Base-by-base conservation (phyloP, 2,113 vertebrate species). In the Urocitellus parryii region DNA sequence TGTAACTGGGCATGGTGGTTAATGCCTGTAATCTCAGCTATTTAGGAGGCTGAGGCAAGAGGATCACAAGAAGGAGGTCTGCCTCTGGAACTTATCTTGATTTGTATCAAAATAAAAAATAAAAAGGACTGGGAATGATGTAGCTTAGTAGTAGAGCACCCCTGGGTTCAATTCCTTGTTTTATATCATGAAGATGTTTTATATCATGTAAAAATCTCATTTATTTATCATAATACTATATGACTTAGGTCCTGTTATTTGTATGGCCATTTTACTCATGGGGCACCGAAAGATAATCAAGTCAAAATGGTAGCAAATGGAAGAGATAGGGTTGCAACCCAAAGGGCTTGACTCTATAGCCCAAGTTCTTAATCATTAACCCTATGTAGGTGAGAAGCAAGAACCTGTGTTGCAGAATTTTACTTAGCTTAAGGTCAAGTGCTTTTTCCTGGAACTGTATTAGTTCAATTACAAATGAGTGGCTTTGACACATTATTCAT, bases 351-450 rank as follows among this genome's bases (percentile, higher is more conserved):
- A 81, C 20, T 80, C 63, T 53, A 1, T 27, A 48, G n/a, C 72
- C 13, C 48, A 74, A 70, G 76, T 76, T 91, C 92, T 89, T 94
- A 95, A 51, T 74, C 32, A 63, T 82, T 88, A 90, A 92, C 39
- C 25, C 73, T 34, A 1, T 32, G 4, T 14, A 81, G 82, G n/a
- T 70, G 68, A 91, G 89, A 94, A 78, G 88, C 51, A 83, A 76
- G 48, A 70, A 39, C 42, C 0, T 78, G 25, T 29, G 77, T 91
- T 29, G 10, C 51, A 81, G 56, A 94, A 61, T 61, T 90, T 95
- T 77, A n/a, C 12, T 89, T 92, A 42, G 37, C 20, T 32, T 78
- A 79, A 82, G 45, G 72, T 90, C 16, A 4, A 5, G 83, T 70
- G 22, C 76, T 34, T 96, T 61, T 92, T 96, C 78, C 70, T 88